Evolutionary conservation across 2,797 vertebrate genomes (phyloP), one percentile per base, ranked within the genome.

Genomic region (Falco berigora): DNA sequence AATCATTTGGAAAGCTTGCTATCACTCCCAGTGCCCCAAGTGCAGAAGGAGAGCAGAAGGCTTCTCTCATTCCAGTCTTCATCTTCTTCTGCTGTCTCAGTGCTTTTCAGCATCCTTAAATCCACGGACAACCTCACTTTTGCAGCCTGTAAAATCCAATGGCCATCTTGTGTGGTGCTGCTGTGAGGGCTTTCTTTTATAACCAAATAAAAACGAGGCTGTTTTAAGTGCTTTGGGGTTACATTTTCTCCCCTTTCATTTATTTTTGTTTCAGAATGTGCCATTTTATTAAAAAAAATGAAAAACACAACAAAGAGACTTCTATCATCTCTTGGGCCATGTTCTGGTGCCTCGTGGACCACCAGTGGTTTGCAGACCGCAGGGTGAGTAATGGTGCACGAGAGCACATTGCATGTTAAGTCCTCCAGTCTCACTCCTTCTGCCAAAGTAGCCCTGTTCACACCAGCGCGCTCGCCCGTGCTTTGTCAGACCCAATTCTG

Each of bases 281-380:
- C 71, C 34, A 73, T 75, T 93, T 50, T 56, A 89, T 89, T 92
- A 7, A 68, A 63, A 69, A 59, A 64, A 36, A 15, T 8, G n/a
- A 40, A n/a, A 46, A 21, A 46, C 34, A 74, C 56, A 88, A 77
- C 61, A 68, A 86, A 94, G 92, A 72, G 40, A 68, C 77, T 80
- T 83, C 84, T 77, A 2, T 82, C 77, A 34, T 89, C 86, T 86
- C 78, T 19, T 61, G 78, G 78, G 61, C 78, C 67, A 0, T 23
- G 44, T 85, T 85, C 77, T 88, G 89, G 77, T 83, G 86, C 64
- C 61, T 91, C 53, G 7, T 8, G 81, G 96, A 91, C 96, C 96
- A 96, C 96, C 94, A 50, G 44, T 59, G 44, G 91, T 77, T 92
- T 86, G 32, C 44, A 94, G 91, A 93, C 95, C 95, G 90, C 92